Conservation (phyloP, 2,797 vertebrate species). For the Salarias fasciatus region DNA sequence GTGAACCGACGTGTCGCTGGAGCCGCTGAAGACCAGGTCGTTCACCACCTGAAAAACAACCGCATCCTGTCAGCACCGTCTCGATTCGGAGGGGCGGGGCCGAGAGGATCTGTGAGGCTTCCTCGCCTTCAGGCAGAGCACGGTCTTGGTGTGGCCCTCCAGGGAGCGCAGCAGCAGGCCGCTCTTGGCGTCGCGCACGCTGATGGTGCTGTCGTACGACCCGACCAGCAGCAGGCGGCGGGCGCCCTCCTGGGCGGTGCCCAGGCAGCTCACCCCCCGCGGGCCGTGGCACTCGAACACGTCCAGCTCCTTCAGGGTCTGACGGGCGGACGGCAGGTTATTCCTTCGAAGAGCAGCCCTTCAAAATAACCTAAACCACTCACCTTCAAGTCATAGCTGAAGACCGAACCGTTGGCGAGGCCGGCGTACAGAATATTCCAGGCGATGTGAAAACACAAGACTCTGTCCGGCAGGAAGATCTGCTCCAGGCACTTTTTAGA, state of each 20-base stretch:
- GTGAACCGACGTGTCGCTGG: constrained; percentile 95
- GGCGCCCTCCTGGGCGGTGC: constrained; percentile 93
- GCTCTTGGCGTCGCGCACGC: constrained; percentile 91
- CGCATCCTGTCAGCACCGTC: too few relatives aligned
- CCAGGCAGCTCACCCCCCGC: constrained; percentile 93
- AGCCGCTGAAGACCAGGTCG: constrained; percentile 97
- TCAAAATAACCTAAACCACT: constrained; percentile 31
- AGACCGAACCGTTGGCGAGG: constrained; percentile 91
- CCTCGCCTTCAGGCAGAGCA: constrained; percentile 95
- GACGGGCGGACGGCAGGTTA: too few relatives aligned
- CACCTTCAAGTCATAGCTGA: constrained; percentile 89
- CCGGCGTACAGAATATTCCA: constrained; percentile 93
- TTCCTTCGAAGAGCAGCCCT: too few relatives aligned
- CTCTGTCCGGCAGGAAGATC: constrained; percentile 87
- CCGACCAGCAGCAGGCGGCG: constrained; percentile 92
- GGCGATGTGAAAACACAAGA: constrained; percentile 91
- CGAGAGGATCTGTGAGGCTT: too few relatives aligned
- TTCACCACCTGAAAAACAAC: constrained; percentile 89
- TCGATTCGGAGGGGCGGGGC: too few relatives aligned
- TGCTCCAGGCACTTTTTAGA: constrained; percentile 84
- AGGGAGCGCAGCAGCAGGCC: constrained; percentile 93
- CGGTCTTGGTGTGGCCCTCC: constrained; percentile 93
- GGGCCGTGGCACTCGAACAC: constrained; percentile 95
- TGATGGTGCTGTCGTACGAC: constrained; percentile 96
- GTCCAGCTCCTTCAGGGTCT: constrained; percentile 91